Percentiles rank a stretch among this genome's conserved stretches.
These are phyloP conservation scores for Morelia viridis DNA, from an alignment of 2,797 vertebrate species.

Conservation along the genomic window DNA sequence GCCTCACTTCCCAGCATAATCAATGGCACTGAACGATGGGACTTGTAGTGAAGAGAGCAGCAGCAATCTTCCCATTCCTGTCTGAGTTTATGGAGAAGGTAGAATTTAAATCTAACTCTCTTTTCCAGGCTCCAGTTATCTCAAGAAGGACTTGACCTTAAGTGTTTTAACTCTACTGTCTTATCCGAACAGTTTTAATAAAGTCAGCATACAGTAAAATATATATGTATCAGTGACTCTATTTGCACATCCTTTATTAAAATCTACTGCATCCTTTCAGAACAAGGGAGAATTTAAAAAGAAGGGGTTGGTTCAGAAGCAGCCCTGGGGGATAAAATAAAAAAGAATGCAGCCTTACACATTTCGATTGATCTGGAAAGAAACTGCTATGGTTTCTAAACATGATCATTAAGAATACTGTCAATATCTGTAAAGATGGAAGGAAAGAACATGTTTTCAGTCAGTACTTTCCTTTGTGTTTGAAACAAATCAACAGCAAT, in stretches of 20 bases:
- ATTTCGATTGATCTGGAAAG: slow-evolving; percentile 4
- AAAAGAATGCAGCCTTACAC: slow-evolving; percentile 4
- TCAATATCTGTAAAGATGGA: neutral
- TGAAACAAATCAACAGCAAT: neutral
- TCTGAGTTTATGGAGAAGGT: neutral
- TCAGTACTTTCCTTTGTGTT: neutral
- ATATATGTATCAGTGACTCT: neutral
- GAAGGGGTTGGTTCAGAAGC: neutral
- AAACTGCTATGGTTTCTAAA: slow-evolving; percentile 5
- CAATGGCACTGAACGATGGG: too few relatives aligned
- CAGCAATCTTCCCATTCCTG: neutral
- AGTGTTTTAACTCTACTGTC: neutral
- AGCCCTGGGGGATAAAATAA: slow-evolving; percentile 3
- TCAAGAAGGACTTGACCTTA: neutral
- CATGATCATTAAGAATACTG: slow-evolving; percentile 31
- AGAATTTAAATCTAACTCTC: neutral
- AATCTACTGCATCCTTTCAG: neutral
- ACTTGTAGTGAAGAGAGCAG: too few relatives aligned
- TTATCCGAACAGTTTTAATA: neutral
- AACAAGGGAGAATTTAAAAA: slow-evolving; percentile 32
- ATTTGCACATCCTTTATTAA: slow-evolving; percentile 13
- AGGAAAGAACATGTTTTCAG: neutral
- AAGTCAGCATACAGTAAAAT: neutral
- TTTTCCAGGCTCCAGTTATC: neutral
- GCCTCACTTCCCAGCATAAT: too few relatives aligned